Percentiles rank a stretch among this genome's conserved stretches.
These are phyloP conservation scores for Halisarca cf. caerulea DNA, from an alignment of 37 sponge, comb jelly and placozoan genomes.

Conservation along the genomic window DNA sequence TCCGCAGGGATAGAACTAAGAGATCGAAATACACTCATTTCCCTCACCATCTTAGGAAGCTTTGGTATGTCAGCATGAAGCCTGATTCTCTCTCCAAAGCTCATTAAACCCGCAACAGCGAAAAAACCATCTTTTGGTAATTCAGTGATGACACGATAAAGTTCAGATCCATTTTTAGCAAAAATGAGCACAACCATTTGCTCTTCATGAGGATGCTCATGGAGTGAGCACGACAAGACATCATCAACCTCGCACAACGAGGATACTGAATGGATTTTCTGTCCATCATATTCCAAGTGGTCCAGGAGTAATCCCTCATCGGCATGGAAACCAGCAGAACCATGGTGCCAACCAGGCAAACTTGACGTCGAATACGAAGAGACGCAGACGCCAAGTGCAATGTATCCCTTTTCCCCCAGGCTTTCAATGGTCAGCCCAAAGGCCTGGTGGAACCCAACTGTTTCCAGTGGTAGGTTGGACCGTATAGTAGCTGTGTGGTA, in stretches of 20 bases:
- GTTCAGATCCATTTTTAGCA: slow-evolving; percentile 27
- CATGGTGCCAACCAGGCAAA: slow-evolving; percentile 65
- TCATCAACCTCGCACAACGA: slow-evolving; percentile 33
- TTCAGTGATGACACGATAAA: not conserved
- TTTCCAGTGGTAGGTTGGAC: not conserved
- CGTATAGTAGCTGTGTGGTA: not conserved
- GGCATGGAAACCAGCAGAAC: slow-evolving; percentile 61
- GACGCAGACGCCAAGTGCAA: slow-evolving; percentile 62
- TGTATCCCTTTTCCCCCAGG: slow-evolving; percentile 41
- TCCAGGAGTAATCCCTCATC: slow-evolving; percentile 54
- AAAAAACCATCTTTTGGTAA: slow-evolving; percentile 62
- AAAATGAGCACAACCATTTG: slow-evolving; percentile 47
- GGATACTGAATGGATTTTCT: slow-evolving; percentile 20
- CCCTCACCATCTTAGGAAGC: not conserved
- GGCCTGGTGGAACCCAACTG: not conserved
- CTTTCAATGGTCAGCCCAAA: slow-evolving; percentile 42
- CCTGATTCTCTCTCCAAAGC: slow-evolving; percentile 42
- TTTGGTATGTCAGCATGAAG: slow-evolving; percentile 2
- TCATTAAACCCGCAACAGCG: slow-evolving; percentile 65
- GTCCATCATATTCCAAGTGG: slow-evolving; percentile 4
- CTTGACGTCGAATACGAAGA: slow-evolving; percentile 40
- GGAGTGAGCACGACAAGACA: slow-evolving; percentile 36
- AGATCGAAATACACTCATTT: not conserved
- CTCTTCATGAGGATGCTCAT: not conserved
- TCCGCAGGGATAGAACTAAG: not conserved